Conservation (phyloP, 2,888 invertebrate species). For the Anthophora plumipes region DNA sequence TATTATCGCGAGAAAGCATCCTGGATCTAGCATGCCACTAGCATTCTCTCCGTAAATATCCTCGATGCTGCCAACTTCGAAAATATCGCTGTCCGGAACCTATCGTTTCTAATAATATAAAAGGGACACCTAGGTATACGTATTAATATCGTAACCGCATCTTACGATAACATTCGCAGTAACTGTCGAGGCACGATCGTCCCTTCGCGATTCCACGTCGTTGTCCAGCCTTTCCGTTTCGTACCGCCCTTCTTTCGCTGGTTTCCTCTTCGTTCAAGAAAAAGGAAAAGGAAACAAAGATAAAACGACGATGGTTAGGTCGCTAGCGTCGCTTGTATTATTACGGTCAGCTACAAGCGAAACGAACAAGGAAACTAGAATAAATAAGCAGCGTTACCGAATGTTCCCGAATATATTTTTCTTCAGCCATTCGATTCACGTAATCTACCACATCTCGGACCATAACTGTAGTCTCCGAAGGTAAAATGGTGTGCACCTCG, state of each 20-base stretch:
- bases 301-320: too few relatives aligned
- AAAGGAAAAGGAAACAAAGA: not conserved
- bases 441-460: slow-evolving; percentile 89
- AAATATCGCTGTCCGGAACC: slow-evolving; percentile 90
- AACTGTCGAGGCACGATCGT: not conserved
- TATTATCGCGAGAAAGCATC: slow-evolving; percentile 89
- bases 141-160: not conserved
- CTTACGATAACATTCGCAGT: slow-evolving; percentile 48
- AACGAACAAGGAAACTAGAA: not conserved
- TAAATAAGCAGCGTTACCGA: slow-evolving; percentile 67
- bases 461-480: slow-evolving; percentile 91
- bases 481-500: slow-evolving; percentile 92
- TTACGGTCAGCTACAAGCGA: too few relatives aligned
- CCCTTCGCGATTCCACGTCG: not conserved
- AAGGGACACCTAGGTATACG: too few relatives aligned
- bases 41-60: slow-evolving; percentile 86
- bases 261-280: slow-evolving; percentile 37
- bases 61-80: slow-evolving; percentile 88
- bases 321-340: too few relatives aligned
- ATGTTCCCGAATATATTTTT: slow-evolving; percentile 87
- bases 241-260: slow-evolving; percentile 15
- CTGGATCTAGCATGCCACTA: slow-evolving; percentile 84
- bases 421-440: slow-evolving; percentile 89
- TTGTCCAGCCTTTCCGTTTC: slow-evolving; percentile 3
- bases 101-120: too few relatives aligned